A percentile compares a stretch with the other conserved stretches of the same genome.
These are phyloP conservation scores for Epinephelus coioides DNA, from an alignment of 2,797 vertebrate species.

Conservation along the genomic window DNA sequence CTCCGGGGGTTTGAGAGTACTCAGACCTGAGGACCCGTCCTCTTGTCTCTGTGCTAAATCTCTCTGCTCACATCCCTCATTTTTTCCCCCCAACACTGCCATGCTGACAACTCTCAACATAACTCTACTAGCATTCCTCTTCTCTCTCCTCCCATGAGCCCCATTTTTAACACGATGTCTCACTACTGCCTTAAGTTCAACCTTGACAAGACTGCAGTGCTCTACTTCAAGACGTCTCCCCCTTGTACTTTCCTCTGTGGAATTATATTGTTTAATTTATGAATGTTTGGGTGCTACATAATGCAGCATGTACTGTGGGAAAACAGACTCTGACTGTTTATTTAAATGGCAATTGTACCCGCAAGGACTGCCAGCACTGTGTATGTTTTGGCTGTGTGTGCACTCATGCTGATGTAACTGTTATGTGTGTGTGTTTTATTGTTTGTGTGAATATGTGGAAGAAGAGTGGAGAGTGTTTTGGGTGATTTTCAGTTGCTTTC, in stretches of 20 bases:
- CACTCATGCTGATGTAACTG: constrained; percentile 35
- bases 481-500: constrained; percentile 38
- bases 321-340: constrained; percentile 62
- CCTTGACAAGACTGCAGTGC: constrained; percentile 54
- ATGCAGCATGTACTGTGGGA: constrained; percentile 50
- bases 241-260: constrained; percentile 35
- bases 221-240: constrained; percentile 40
- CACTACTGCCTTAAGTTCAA: constrained; percentile 56
- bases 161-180: constrained; percentile 54
- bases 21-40: constrained; percentile 41
- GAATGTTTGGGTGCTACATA: constrained; percentile 63
- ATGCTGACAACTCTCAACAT: constrained; percentile 57
- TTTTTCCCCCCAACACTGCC: constrained; percentile 25
- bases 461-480: constrained; percentile 15
- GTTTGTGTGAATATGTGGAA: constrained; percentile 35
- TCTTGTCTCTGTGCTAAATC: constrained; percentile 31
- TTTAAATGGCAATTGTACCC: constrained; percentile 67
- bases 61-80: constrained; percentile 38
- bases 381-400: constrained; percentile 53
- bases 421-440: constrained; percentile 18
- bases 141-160: constrained; percentile 49
- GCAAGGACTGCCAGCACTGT: constrained; percentile 45
- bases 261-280: constrained; percentile 61
- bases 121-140: constrained; percentile 28
- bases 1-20: constrained; percentile 25